A percentile compares a stretch with the other conserved stretches of the same genome.
Conservation (phyloP, 2,797 vertebrate genomes). For the Pangasius mekongensis region DNA sequence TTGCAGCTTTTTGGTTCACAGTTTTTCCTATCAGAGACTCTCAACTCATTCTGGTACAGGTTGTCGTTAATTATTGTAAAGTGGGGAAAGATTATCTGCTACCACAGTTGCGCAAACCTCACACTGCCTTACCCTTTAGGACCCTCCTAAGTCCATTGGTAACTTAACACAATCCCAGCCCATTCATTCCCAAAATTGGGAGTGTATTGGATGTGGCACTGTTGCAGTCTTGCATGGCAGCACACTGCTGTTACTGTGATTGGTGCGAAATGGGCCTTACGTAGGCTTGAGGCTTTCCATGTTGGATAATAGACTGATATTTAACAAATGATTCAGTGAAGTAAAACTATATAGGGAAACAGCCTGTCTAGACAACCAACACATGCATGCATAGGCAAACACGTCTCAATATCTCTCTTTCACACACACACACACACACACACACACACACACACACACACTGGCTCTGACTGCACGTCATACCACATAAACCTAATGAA, state of each 20-base stretch:
- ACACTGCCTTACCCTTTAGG: background rate
- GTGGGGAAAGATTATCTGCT: background rate
- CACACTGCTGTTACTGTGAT: background rate
- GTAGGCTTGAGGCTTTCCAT: background rate
- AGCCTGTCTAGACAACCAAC: background rate
- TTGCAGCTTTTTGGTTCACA: background rate
- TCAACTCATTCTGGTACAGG: background rate
- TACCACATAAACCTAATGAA: background rate
- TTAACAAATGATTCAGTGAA: constrained; percentile 1
- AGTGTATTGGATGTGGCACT: background rate
- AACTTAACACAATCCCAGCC: background rate
- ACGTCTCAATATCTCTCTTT: background rate
- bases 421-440: background rate
- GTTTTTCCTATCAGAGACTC: background rate
- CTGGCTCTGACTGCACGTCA: background rate
- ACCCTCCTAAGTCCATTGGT: background rate
- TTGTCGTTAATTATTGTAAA: background rate
- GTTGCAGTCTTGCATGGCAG: background rate
- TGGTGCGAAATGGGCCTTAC: background rate
- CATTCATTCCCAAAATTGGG: background rate
- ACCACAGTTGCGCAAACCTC: background rate
- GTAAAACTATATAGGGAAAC: background rate
- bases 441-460: background rate
- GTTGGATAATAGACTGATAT: background rate
- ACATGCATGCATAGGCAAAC: background rate